These are phyloP conservation scores for Chaetorhynchus papuensis DNA, from an alignment of 2,113 vertebrate species.

Conservation along the genomic window DNA sequence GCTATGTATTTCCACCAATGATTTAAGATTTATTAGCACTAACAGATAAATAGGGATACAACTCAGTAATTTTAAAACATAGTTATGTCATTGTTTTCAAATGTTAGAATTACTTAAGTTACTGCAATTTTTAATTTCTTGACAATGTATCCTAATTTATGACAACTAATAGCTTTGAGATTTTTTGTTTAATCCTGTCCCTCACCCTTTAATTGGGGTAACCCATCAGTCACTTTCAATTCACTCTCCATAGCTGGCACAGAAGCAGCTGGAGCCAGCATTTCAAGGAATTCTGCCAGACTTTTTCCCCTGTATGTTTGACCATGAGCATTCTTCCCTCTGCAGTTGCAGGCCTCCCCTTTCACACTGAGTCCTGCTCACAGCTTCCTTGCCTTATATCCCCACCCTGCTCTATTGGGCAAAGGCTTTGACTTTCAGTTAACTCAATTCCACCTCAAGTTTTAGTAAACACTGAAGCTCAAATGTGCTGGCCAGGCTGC, in stretches of 20 bases:
- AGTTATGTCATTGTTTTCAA: background rate
- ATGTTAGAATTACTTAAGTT: background rate
- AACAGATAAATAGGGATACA: background rate
- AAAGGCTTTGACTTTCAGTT: background rate
- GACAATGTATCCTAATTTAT: background rate
- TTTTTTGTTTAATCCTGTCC: background rate
- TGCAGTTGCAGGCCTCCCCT: background rate
- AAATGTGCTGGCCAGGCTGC: background rate
- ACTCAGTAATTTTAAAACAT: background rate
- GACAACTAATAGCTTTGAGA: background rate
- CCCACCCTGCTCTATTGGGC: fast-evolving
- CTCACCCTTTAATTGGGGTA: background rate
- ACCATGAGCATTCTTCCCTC: background rate
- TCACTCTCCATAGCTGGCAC: background rate
- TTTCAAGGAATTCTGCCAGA: background rate
- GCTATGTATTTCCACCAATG: fast-evolving
- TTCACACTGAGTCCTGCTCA: background rate
- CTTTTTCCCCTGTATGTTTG: background rate
- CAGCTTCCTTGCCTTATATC: background rate
- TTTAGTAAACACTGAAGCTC: background rate
- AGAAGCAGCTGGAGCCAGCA: background rate
- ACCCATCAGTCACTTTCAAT: background rate
- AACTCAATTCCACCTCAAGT: background rate
- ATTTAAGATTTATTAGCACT: background rate
- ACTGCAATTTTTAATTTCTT: background rate